Evolutionary conservation across 2,888 invertebrate genomes (phyloP).

Genomic region (Drosophila macrospina): DNA sequence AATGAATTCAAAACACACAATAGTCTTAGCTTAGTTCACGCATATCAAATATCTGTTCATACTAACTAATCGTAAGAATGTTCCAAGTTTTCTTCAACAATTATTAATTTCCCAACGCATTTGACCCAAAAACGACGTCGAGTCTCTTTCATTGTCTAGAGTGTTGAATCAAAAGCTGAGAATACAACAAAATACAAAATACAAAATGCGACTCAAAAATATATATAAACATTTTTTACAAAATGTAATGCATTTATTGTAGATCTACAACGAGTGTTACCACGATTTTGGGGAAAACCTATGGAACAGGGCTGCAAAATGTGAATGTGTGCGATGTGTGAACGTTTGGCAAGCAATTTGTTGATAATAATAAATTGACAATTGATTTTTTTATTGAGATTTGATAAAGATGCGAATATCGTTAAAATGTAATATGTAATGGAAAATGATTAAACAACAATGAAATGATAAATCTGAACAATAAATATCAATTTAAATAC

Average conservation of each 20-base stretch:
- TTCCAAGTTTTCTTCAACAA: constrained; percentile 14
- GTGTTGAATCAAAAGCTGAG: constrained; percentile 47
- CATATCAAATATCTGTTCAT: constrained; percentile 17
- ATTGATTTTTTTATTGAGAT: constrained; percentile 23
- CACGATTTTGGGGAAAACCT: constrained; percentile 9
- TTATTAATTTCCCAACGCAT: background rate
- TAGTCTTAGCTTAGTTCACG: constrained; percentile 15
- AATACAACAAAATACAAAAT: no score
- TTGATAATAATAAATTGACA: constrained; percentile 29
- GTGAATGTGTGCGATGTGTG: background rate
- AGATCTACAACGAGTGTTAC: constrained; percentile 13
- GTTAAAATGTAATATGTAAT: constrained; percentile 63
- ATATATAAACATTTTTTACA: constrained; percentile 12
- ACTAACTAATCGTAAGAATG: constrained; percentile 1
- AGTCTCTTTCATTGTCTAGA: constrained; percentile 11
- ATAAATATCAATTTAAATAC: constrained; percentile 75
- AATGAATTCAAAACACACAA: no score
- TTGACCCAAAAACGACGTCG: background rate
- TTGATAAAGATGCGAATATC: constrained; percentile 32
- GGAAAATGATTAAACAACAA: constrained; percentile 50
- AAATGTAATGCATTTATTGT: constrained; percentile 41
- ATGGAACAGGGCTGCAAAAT: constrained; percentile 6
- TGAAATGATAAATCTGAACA: constrained; percentile 64
- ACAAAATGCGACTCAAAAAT: constrained; percentile 11
- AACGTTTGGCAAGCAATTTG: constrained; percentile 44